Base-by-base conservation (phyloP, 2,888 invertebrate genomes). In the Parasteatoda lunata region DNA sequence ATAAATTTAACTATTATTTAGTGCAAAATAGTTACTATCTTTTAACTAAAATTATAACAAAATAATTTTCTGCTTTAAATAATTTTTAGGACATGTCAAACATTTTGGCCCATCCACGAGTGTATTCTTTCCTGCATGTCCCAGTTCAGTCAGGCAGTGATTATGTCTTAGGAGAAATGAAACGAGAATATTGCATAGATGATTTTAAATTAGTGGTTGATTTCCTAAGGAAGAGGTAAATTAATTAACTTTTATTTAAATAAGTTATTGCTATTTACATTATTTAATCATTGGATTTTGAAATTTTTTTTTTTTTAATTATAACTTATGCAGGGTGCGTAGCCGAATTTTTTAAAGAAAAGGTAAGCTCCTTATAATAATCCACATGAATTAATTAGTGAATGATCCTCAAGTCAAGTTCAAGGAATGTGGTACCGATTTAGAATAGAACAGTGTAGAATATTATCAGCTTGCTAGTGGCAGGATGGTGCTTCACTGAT, bases 111-210 rank as follows among this genome's bases (percentile, higher is more conserved):
- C 97, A 98, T 92, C 97, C 97, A 0, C 93, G 96, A 84, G 98
- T 99, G 0, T 99, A 99, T 91, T 95, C 97, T 87, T 99, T 99
- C 91, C 94, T 99, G 0, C 99, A 99, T 92, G 96, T 99, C 30
- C 99, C 99, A 0, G 98, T 99, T 0, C 99, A 99, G 92, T 96
- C 97, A 0, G 99, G 97, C n/a, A 98, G 98, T 90, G 98, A 99
- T 92, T 94, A 95, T 83, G 98, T 99, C 4, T 92, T 99, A 5
- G 94, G 94, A 0, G 98, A 98, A 89, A 99, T 99, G 99, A 97
- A 97, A 92, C 93, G 99, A 59, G 98, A 99, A 92, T 99, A 99
- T 92, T 95, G 95, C 8, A 92, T 95, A n/a, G 94, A 93, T 0
- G 98, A 99, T 91, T 99, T 99, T 92, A 95, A 96, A 91, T 93